Conservation (phyloP, 2,113 vertebrate species). For the Odocoileus hemionus region DNA sequence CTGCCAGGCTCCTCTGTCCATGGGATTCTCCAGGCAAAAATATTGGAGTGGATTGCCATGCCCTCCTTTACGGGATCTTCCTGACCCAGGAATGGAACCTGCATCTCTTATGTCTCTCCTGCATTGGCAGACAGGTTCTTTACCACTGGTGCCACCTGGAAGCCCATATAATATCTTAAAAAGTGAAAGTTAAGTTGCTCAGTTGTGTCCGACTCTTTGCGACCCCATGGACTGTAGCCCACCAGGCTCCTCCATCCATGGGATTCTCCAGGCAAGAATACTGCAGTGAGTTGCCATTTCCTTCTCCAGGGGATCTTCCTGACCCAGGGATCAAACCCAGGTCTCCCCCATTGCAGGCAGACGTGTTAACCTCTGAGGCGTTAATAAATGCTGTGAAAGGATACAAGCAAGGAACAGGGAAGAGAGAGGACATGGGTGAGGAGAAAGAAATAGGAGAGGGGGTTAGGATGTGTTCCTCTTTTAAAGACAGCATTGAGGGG, state of each 20-base stretch:
- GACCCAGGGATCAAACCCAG: too few species aligned
- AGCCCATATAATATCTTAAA: not conserved
- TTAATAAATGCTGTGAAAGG: not conserved
- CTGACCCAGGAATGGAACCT: not conserved
- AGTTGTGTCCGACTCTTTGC: too few species aligned
- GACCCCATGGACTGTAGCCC: too few species aligned
- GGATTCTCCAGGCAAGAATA: too few species aligned
- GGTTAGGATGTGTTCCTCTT: not conserved
- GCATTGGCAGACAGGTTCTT: not conserved
- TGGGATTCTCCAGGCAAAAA: not conserved
- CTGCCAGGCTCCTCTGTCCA: not conserved
- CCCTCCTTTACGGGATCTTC: not conserved
- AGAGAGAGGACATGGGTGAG: not conserved
- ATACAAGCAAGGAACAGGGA: not conserved
- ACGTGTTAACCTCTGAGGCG: not conserved
- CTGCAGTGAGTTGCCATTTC: too few species aligned
- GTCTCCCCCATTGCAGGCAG: too few species aligned
- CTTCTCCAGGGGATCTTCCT: too few species aligned
- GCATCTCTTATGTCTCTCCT: not conserved
- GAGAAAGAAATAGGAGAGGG: not conserved
- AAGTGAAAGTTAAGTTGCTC: too few species aligned
- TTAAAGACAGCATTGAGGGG: not conserved
- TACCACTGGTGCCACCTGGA: not conserved
- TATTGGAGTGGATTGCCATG: not conserved
- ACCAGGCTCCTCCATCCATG: too few species aligned